Conservation (phyloP, 2,888 invertebrate genomes). For the Catonia carolina region DNA sequence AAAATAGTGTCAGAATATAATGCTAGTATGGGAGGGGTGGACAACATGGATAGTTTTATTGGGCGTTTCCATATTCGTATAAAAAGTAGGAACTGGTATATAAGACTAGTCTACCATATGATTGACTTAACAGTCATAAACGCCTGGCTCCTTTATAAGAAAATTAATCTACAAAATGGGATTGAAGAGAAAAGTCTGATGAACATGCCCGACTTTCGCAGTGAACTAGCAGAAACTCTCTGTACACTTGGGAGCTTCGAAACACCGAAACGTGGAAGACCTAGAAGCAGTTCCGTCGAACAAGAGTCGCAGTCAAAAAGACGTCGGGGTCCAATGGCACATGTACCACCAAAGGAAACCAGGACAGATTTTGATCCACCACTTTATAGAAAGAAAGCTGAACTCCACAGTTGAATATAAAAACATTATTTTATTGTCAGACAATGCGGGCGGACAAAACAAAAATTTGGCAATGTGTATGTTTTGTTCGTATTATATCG, state of each 20-base stretch:
- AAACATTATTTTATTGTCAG: slow-evolving; percentile 14
- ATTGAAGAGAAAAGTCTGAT: not conserved
- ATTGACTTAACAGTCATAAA: not conserved
- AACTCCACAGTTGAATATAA: slow-evolving; percentile 8
- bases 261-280: not conserved
- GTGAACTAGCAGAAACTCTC: not conserved
- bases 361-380: not conserved
- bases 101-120: not conserved
- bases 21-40: not conserved
- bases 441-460: slow-evolving; percentile 2
- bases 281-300: not conserved
- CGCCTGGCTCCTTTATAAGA: not conserved
- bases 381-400: slow-evolving; percentile 1
- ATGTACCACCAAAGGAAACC: not conserved
- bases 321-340: not conserved
- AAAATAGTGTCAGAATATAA: not conserved
- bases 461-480: slow-evolving; percentile 8
- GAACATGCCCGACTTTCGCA: not conserved
- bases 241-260: not conserved
- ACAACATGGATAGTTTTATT: not conserved
- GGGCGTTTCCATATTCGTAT: not conserved
- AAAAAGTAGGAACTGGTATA: not conserved
- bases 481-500: slow-evolving; percentile 10
- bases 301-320: not conserved
- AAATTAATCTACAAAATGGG: not conserved